Conservation (phyloP, 1,140 invertebrate genomes). For the Saxidomus purpurata region DNA sequence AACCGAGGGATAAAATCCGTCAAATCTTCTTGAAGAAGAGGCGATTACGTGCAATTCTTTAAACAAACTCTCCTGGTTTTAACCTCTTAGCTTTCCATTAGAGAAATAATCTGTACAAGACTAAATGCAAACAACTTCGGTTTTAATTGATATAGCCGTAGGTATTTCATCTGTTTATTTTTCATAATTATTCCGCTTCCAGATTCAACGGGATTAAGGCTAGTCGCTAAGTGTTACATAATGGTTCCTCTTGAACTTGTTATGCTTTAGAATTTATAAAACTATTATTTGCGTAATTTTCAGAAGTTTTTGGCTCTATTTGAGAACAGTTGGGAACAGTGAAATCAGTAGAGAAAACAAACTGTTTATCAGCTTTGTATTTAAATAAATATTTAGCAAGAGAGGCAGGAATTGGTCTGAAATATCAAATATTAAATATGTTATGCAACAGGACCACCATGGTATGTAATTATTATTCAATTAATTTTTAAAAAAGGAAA, state of each 20-base stretch:
- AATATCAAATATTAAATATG: neutral
- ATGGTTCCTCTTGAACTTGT: neutral
- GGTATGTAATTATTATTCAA: neutral
- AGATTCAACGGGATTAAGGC: neutral
- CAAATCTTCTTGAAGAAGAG: slow-evolving; percentile 49
- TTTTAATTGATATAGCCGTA: slow-evolving; percentile 43
- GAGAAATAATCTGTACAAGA: slow-evolving; percentile 42
- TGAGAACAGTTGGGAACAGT: neutral
- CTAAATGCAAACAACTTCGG: slow-evolving; percentile 20
- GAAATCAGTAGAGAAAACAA: slow-evolving; percentile 17
- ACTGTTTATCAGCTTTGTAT: neutral
- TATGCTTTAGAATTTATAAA: neutral
- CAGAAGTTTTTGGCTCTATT: neutral
- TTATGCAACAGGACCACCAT: neutral
- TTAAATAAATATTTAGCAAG: neutral
- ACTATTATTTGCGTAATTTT: slow-evolving; percentile 23
- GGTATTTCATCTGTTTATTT: slow-evolving; percentile 42
- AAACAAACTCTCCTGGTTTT: slow-evolving; percentile 50
- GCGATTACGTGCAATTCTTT: slow-evolving; percentile 47
- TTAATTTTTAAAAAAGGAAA: neutral
- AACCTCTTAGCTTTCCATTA: slow-evolving; percentile 58
- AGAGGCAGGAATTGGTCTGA: neutral
- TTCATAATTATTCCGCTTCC: slow-evolving; percentile 20
- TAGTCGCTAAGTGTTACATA: slow-evolving; percentile 39
- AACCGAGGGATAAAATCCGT: slow-evolving; percentile 26